Evolutionary conservation across 1,140 invertebrate species (phyloP), one percentile per base, ranked within the genome.

Genomic region (Brachionus koreanus): DNA sequence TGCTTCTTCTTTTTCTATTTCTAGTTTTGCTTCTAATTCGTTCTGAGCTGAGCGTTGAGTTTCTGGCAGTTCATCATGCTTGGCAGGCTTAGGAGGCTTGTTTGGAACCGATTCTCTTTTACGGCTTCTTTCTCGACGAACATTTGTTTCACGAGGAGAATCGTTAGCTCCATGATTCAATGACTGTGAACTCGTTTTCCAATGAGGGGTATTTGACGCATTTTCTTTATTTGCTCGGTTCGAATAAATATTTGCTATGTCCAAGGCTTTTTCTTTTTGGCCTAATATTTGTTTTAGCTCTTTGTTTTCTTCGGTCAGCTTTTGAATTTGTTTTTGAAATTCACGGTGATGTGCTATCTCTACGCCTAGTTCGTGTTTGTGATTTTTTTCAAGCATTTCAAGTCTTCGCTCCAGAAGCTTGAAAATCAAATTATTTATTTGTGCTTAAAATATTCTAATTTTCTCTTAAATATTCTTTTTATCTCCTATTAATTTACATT

Each of bases 301-400:
- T 42, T 79, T 79, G 19, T 61, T 39, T 43, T 79, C 49, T 23
- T 79, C 76, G 25, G 49, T 79, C 29, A 61, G 39, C 39, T 79
- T 79, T 79, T 79, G 76, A 10, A 79, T 16, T 61, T 79, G 46
- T 79, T 61, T 79, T 23, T 61, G 49, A 16, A 25, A 37, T 23
- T 79, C 76, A 7, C 49, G 46, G 6, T 79, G 76, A 49, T 79
- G 76, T 37, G 76, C 49, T 43, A 79, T 79, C 13, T 79, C 76
- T 10, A 79, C 49, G 4, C 61, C 61, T 0, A 79, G n/a, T 43
- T 79, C 76, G 49, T 79, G 76, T 13, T 79, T 79, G 25, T 79
- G 76, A 10, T 79, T 79, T 79, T 79, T 79, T 43, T 79, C 76
- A 46, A 79, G 35, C 76, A 79, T 39, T 25, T 79, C 76, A 16